Evolutionary conservation across 2,888 invertebrate species (phyloP).

Genomic region (Andrena bicolor): DNA sequence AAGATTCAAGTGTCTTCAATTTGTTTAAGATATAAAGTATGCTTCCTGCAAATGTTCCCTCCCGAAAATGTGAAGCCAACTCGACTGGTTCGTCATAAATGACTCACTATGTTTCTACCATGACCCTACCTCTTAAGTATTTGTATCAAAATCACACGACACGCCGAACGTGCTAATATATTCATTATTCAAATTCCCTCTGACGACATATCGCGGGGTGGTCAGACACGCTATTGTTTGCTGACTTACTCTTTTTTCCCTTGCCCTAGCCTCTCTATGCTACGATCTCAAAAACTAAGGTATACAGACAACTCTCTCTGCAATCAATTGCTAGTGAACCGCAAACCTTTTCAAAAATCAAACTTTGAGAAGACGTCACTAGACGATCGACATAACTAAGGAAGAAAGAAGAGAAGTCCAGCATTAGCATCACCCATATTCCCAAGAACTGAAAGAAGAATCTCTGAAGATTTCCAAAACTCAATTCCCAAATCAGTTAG

Average conservation of each 20-base stretch:
- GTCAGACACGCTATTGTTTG: slow-evolving; percentile 50
- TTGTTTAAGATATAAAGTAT: too few species aligned
- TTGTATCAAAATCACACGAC: slow-evolving; percentile 51
- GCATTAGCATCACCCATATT: too few species aligned
- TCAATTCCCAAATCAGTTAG: too few species aligned
- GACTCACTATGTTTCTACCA: slow-evolving; percentile 38
- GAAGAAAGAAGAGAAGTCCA: too few species aligned
- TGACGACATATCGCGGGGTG: slow-evolving; percentile 28
- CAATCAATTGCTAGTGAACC: not conserved
- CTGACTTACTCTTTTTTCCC: slow-evolving; percentile 6
- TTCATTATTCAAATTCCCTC: slow-evolving; percentile 57
- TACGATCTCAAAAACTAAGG: slow-evolving; percentile 11
- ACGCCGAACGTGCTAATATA: slow-evolving; percentile 56
- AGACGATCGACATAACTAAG: too few species aligned
- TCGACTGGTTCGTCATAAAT: slow-evolving; percentile 23
- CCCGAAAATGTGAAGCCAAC: slow-evolving; percentile 17
- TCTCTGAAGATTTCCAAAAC: too few species aligned
- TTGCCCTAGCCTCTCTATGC: not conserved
- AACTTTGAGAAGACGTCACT: not conserved
- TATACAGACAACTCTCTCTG: too few species aligned
- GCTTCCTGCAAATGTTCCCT: not conserved
- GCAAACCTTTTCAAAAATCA: not conserved
- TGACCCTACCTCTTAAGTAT: slow-evolving; percentile 43
- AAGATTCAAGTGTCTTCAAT: too few species aligned
- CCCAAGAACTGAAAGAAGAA: too few species aligned